These are phyloP conservation scores for Druon quercuslanigerum DNA, from an alignment of 1,140 invertebrate genomes.

Conservation along the genomic window DNA sequence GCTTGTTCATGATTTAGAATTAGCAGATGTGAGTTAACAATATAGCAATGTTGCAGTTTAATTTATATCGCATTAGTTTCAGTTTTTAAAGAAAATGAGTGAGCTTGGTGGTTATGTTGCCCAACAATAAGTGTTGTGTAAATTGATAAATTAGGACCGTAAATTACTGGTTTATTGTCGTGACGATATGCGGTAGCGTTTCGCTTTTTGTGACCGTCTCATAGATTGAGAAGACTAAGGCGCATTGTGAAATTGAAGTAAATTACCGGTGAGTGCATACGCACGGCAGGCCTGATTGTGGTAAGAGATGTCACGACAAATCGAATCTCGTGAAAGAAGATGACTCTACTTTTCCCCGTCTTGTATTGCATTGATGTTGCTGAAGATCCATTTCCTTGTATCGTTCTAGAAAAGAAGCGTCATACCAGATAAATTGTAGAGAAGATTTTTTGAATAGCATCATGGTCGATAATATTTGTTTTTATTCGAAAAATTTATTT, in stretches of 20 bases:
- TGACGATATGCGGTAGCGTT: conserved; percentile 51
- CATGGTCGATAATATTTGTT: no score
- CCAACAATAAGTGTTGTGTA: conserved; percentile 43
- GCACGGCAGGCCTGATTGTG: not conserved
- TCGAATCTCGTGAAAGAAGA: conserved; percentile 3
- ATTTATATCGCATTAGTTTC: not conserved
- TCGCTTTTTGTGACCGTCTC: conserved; percentile 47
- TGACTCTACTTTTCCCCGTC: not conserved
- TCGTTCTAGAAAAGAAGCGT: not conserved
- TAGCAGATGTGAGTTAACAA: no score
- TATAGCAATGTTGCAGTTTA: no score
- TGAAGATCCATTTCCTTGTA: not conserved
- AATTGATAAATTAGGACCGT: conserved; percentile 62
- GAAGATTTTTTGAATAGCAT: no score
- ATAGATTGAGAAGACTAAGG: conserved; percentile 46
- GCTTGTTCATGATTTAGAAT: no score
- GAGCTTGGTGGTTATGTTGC: not conserved
- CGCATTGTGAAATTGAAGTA: conserved; percentile 46
- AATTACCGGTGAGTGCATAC: conserved; percentile 35
- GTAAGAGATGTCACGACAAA: conserved; percentile 2
- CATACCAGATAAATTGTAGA: no score
- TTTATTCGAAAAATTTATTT: no score
- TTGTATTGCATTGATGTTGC: not conserved
- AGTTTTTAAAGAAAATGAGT: conserved; percentile 10
- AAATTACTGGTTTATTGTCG: conserved; percentile 59